Percentiles rank a stretch among this genome's conserved stretches.
phyloP scores from a whole-genome alignment of 2,888 invertebrate species.

The Agonopterix arenella region DNA sequence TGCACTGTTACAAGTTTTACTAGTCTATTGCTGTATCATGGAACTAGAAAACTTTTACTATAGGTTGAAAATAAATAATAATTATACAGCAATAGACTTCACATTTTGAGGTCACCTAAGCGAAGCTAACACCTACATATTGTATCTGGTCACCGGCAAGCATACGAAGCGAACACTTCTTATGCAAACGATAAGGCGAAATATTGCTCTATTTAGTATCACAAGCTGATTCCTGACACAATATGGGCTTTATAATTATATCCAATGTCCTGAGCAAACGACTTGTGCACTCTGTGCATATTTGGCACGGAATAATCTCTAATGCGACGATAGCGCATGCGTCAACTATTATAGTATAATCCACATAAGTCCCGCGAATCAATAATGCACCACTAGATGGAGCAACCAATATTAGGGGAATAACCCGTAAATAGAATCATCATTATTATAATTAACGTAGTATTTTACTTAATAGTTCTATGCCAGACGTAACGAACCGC shows the following conservation, averaged over 20 bases:
- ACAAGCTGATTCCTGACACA: background rate
- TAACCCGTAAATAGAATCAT: too few species aligned
- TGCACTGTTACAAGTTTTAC: slow-evolving; percentile 39
- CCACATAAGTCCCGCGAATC: too few species aligned
- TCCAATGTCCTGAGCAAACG: slow-evolving; percentile 33
- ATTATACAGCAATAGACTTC: slow-evolving; percentile 30
- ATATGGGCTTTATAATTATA: slow-evolving; percentile 1
- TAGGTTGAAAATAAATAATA: background rate
- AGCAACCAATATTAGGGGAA: too few species aligned
- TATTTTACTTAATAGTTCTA: too few species aligned
- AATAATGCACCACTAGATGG: too few species aligned
- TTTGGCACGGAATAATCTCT: slow-evolving; percentile 45
- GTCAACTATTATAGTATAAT: slow-evolving; percentile 5
- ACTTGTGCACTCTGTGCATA: slow-evolving; percentile 43
- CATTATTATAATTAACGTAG: too few species aligned
- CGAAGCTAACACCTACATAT: slow-evolving; percentile 21
- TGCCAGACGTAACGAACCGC: too few species aligned
- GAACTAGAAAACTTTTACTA: background rate
- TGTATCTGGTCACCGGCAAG: background rate
- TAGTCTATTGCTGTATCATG: slow-evolving; percentile 4
- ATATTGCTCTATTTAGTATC: slow-evolving; percentile 14
- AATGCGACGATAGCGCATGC: slow-evolving; percentile 13
- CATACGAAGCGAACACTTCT: slow-evolving; percentile 15
- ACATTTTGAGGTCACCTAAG: slow-evolving; percentile 20
- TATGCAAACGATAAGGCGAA: slow-evolving; percentile 20